These are phyloP conservation scores for Zaprionus obscuricornis DNA, from an alignment of 2,888 invertebrate species.

Conservation along the genomic window DNA sequence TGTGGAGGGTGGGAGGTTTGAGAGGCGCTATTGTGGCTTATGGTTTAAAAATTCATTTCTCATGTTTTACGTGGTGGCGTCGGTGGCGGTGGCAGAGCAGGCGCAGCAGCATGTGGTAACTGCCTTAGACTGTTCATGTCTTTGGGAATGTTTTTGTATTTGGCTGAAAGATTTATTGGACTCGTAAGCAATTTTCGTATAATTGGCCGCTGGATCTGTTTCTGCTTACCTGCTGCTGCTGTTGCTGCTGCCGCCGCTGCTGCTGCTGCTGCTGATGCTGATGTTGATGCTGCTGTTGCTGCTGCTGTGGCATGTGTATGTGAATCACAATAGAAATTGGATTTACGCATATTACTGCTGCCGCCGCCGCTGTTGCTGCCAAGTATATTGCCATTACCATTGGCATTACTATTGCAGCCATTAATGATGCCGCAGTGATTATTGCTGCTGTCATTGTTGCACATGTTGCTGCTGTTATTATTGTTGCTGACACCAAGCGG, in stretches of 20 bases:
- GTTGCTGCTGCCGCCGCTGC: slow-evolving; percentile 45
- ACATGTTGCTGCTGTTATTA: slow-evolving; percentile 27
- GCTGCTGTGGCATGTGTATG: slow-evolving; percentile 20
- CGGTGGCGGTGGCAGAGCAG: slow-evolving; percentile 80
- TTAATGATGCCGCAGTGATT: slow-evolving; percentile 15
- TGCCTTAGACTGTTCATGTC: slow-evolving; percentile 80
- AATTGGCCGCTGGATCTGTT: slow-evolving; percentile 79
- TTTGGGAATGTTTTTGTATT: slow-evolving; percentile 84
- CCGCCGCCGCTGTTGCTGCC: slow-evolving; percentile 48
- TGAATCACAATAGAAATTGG: slow-evolving; percentile 59
- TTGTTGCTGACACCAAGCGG: slow-evolving; percentile 46
- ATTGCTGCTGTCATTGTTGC: slow-evolving; percentile 4
- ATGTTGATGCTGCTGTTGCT: slow-evolving; percentile 35
- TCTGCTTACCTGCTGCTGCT: slow-evolving; percentile 66
- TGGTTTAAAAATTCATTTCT: slow-evolving; percentile 82
- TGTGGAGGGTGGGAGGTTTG: slow-evolving; percentile 9
- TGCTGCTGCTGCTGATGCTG: slow-evolving; percentile 41
- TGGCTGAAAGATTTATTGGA: slow-evolving; percentile 83
- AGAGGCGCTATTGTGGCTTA: slow-evolving; percentile 8
- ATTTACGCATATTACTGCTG: slow-evolving; percentile 53
- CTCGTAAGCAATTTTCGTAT: slow-evolving; percentile 82
- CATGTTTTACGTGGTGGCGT: slow-evolving; percentile 84
- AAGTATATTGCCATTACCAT: slow-evolving; percentile 38
- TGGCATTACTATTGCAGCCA: slow-evolving; percentile 32
- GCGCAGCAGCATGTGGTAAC: slow-evolving; percentile 52